These are phyloP conservation scores for Epinotia brunnichana DNA, from an alignment of 2,888 invertebrate genomes.

Conservation along the genomic window DNA sequence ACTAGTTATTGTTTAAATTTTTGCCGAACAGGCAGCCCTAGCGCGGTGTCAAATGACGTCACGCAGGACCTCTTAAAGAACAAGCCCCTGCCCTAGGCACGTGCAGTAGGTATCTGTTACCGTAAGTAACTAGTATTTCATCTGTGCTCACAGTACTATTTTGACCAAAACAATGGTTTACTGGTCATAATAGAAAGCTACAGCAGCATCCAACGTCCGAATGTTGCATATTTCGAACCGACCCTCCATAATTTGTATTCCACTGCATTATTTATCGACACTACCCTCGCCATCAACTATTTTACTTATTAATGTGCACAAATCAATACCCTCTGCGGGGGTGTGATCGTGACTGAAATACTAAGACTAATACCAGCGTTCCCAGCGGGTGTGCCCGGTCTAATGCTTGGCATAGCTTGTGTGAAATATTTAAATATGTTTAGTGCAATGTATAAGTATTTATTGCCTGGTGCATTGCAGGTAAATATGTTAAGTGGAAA, in stretches of 20 bases:
- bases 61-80: too few species aligned
- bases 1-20: too few species aligned
- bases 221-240: background rate
- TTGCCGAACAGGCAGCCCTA: too few species aligned
- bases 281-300: slow-evolving; percentile 37
- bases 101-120: too few species aligned
- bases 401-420: slow-evolving; percentile 33
- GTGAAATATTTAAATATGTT: slow-evolving; percentile 14
- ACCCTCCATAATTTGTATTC: slow-evolving; percentile 20
- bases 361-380: slow-evolving; percentile 34
- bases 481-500: background rate
- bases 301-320: slow-evolving; percentile 42
- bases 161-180: background rate
- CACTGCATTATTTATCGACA: slow-evolving; percentile 36
- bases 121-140: too few species aligned
- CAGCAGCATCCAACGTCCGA: slow-evolving; percentile 6
- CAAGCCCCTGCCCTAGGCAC: too few species aligned
- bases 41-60: too few species aligned
- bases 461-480: slow-evolving; percentile 17
- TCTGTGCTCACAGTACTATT: too few species aligned
- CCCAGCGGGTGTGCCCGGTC: slow-evolving; percentile 31
- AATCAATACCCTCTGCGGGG: slow-evolving; percentile 41
- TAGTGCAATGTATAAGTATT: slow-evolving; percentile 19
- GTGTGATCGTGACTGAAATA: slow-evolving; percentile 35
- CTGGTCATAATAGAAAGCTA: background rate